Percentiles rank a stretch among this genome's conserved stretches.
Evolutionary conservation across 2,888 invertebrate genomes (phyloP).

Genomic region (Cerastoderma edule): DNA sequence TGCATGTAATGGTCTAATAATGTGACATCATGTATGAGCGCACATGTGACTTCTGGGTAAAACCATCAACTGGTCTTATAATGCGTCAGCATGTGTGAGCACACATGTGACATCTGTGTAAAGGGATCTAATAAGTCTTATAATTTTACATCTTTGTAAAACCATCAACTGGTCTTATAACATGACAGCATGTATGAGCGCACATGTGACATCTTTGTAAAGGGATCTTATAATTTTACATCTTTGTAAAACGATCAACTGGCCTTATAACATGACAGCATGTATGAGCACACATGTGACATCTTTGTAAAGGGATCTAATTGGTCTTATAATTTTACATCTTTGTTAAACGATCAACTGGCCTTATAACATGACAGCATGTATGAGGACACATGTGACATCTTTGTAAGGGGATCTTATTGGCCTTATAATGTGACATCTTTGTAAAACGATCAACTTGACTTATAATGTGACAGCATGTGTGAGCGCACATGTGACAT

Average conservation of each 20-base stretch:
- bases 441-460: constrained; percentile 50
- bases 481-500: constrained; percentile 49
- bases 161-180: too few species aligned
- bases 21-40: too few species aligned
- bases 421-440: constrained; percentile 46
- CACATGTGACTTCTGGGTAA: too few species aligned
- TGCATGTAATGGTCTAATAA: too few species aligned
- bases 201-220: constrained; percentile 52
- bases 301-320: constrained; percentile 53
- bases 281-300: constrained; percentile 45
- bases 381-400: constrained; percentile 46
- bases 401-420: constrained; percentile 46
- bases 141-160: too few species aligned
- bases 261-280: constrained; percentile 35
- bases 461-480: too few species aligned
- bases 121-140: too few species aligned
- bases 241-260: too few species aligned
- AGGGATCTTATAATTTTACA: too few species aligned
- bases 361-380: constrained; percentile 36
- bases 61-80: too few species aligned
- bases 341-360: too few species aligned
- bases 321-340: too few species aligned
- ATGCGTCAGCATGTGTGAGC: constrained; percentile 46
- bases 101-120: constrained; percentile 50
- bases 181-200: constrained; percentile 44